These are phyloP conservation scores for Callyntrura sp. DNA, from an alignment of 2,888 invertebrate genomes.

Conservation along the genomic window DNA sequence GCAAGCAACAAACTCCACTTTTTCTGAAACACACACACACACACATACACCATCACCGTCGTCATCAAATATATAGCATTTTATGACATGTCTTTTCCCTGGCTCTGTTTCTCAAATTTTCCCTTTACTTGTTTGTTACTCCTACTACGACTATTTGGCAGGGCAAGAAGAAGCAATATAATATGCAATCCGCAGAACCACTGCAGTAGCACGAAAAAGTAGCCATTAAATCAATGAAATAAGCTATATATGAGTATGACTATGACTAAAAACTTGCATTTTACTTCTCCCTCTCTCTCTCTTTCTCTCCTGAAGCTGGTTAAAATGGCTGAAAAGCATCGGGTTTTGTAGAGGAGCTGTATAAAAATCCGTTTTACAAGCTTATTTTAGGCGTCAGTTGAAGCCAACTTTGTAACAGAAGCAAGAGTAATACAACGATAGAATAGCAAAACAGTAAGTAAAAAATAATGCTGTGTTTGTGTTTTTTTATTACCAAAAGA, in stretches of 20 bases:
- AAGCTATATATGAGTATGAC: constrained; percentile 43
- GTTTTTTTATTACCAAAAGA: constrained; percentile 65
- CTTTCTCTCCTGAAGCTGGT: neutral
- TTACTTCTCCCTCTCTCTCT: constrained; percentile 7
- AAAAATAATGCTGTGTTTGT: constrained; percentile 6
- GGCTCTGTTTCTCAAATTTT: constrained; percentile 27
- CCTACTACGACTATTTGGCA: constrained; percentile 47
- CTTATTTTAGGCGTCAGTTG: constrained; percentile 50
- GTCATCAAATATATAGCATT: constrained; percentile 39
- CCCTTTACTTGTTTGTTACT: constrained; percentile 10
- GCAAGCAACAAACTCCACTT: neutral
- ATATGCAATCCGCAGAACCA: constrained; percentile 76
- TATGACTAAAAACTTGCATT: constrained; percentile 54
- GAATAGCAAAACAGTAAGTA: constrained; percentile 20
- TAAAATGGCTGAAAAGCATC: neutral
- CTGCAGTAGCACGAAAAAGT: constrained; percentile 73
- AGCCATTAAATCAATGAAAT: constrained; percentile 77
- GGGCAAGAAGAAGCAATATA: constrained; percentile 23
- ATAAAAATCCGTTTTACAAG: constrained; percentile 40
- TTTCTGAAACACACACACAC: neutral
- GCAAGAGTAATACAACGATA: neutral
- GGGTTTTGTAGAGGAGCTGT: constrained; percentile 13
- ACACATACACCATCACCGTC: neutral
- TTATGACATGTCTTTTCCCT: constrained; percentile 59
- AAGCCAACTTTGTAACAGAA: constrained; percentile 26